A percentile compares a stretch with the other conserved stretches of the same genome.
Evolutionary conservation across 2,888 invertebrate species (phyloP).

Genomic region (Spialia ferax): DNA sequence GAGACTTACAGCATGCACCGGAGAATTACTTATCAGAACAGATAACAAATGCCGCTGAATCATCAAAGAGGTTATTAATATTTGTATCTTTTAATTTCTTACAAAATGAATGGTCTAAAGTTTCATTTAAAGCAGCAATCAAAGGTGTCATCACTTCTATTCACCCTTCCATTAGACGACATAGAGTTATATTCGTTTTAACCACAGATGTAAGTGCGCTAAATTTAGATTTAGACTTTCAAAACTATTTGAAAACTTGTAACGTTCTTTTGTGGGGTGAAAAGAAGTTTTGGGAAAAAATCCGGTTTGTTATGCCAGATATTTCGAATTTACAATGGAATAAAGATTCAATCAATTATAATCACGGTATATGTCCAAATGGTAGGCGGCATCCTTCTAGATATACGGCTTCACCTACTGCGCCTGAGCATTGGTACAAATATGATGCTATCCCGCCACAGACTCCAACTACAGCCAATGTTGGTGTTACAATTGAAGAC

Average conservation of each 20-base stretch:
- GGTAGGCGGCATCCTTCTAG: constrained; percentile 87
- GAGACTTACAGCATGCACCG: constrained; percentile 87
- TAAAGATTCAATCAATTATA: constrained; percentile 84
- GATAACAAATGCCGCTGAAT: constrained; percentile 88
- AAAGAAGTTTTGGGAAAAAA: constrained; percentile 95
- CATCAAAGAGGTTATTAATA: constrained; percentile 90
- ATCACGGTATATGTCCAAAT: constrained; percentile 84
- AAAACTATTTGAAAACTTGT: constrained; percentile 90
- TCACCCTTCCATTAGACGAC: constrained; percentile 88
- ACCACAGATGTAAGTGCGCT: constrained; percentile 90
- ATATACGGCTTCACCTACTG: constrained; percentile 91
- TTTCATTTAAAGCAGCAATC: constrained; percentile 93
- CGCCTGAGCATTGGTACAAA: constrained; percentile 91
- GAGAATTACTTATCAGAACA: constrained; percentile 88
- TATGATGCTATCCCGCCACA: constrained; percentile 87
- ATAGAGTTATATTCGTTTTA: constrained; percentile 85
- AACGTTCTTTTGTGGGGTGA: constrained; percentile 93
- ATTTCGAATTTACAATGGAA: constrained; percentile 88
- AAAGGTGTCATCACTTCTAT: constrained; percentile 89
- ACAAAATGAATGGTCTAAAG: constrained; percentile 93
- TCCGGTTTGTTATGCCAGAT: constrained; percentile 94
- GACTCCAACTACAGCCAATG: constrained; percentile 82
- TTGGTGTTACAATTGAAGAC: constrained; percentile 85
- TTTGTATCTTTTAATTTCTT: constrained; percentile 93
- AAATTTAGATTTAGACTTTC: constrained; percentile 92